Base-by-base conservation (phyloP, 2,113 vertebrate genomes). In the Tachycineta bicolor region DNA sequence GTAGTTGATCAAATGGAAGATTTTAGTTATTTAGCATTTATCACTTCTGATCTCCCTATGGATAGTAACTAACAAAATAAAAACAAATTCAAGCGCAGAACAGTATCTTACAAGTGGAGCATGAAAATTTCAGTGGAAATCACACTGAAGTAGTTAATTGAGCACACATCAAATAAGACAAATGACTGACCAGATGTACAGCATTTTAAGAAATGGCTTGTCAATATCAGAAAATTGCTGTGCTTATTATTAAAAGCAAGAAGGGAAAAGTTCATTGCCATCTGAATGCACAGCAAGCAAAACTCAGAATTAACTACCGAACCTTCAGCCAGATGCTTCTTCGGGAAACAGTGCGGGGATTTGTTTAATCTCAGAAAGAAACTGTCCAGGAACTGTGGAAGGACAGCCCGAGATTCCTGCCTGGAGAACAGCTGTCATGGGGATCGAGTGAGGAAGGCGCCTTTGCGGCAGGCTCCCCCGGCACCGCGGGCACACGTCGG, bases 351-450 rank as follows among this genome's bases (percentile, higher is more conserved):
- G 34, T 1, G 47, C 0, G 49, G 71, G 62, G 50, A 83, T 70
- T 74, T 77, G 33, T 77, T 83, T 88, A 91, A 93, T 87, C 79
- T 79, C 82, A 88, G 82, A 83, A 87, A 67, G 85, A 93, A 96
- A 88, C 71, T 12, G 33, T 39, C 90, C 43, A 83, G 85, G 79
- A 83, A 60, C 34, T 71, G 63, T 18, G 44, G 34, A 55, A 63
- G n/a, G 52, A 24, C 67, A 60, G 79, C 15, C 33, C 59, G 44
- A 59, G 78, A 95, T 91, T 94, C 87, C 84, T 83, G 84, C n/a
- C 84, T 5, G 47, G 81, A 55, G 75, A 52, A 37, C 94, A 88
- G 89, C 89, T 93, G 95, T 12, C 1, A 34, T 33, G 59, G 29
- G 26, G 63, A 80, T 88, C 16, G 83, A 67, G 83, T 28, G 83